Base-by-base conservation (phyloP, 2,888 invertebrate species). In the Neelides folsomi region DNA sequence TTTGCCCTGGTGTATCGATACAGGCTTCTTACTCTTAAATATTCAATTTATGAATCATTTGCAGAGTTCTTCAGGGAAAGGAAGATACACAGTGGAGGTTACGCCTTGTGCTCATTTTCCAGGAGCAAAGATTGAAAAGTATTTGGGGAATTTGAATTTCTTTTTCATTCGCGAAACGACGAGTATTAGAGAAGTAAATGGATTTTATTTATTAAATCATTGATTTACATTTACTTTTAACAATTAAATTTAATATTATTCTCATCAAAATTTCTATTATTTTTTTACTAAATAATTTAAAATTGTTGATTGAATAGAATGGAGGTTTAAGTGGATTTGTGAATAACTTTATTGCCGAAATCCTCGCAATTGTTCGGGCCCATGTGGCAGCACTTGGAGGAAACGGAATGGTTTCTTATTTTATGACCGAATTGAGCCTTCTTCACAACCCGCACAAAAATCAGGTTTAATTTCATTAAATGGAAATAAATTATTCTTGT, bases 91-190 rank as follows among this genome's bases (percentile, higher is more conserved):
- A 27, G 73, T 86, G 55, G 79, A 86, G 67, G 80, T 94, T 60
- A 86, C 89, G 0, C 86, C 90, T 0, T 72, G 89, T 39, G 79
- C 84, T 47, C 82, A 79, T 66, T 76, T 89, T 56, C 83, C 86
- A 13, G 86, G 86, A 48, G 84, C 79, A 40, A 78, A 76, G 65
- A 81, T 84, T 54, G 82, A 84, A 62, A 78, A 83, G 59, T 86
- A 92, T 67, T 75, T 94, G 66, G 93, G 95, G 58, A 86, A 90
- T 69, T 73, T 92, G 58, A 86, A 94, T 67, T 87, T 94, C 71
- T 87, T 94, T 72, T 92, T 95, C 68, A 94, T 97, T 57, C 75
- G 95, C 19, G 95, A 97, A 72, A 90, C 87, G 56, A 92, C 89
- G 1, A 86, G 88, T 10, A 83, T 94, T 54, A 73, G 92, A 58